phyloP scores from a whole-genome alignment of 2,888 invertebrate genomes.

The Elysia crispata region DNA sequence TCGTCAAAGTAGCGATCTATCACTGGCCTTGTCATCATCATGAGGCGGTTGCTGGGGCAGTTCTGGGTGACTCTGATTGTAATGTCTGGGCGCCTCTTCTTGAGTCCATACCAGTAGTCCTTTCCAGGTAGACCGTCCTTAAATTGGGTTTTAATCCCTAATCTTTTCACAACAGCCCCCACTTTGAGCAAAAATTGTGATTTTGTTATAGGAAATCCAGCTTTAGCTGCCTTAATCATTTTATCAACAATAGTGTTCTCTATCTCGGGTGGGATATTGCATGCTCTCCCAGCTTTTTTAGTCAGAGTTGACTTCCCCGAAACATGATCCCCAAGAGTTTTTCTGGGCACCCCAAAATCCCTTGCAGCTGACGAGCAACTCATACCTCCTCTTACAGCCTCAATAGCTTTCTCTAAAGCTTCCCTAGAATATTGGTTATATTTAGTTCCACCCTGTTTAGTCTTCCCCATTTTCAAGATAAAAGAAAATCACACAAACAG shows the following conservation, averaged over 20 bases:
- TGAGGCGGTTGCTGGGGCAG: not conserved
- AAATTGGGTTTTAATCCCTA: constrained; percentile 20
- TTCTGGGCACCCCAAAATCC: constrained; percentile 24
- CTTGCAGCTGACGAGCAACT: not conserved
- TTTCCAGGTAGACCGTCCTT: constrained; percentile 22
- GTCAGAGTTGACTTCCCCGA: not conserved
- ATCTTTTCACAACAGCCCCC: not conserved
- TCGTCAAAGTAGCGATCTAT: constrained; percentile 27
- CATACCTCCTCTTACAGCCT: no score
- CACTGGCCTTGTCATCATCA: constrained; percentile 1
- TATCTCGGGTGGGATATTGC: constrained; percentile 18
- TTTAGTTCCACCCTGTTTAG: no score
- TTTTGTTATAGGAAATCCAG: constrained; percentile 29
- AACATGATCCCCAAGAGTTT: constrained; percentile 19
- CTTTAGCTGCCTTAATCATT: not conserved
- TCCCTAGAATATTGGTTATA: no score
- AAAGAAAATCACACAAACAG: no score
- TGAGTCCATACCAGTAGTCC: constrained; percentile 27
- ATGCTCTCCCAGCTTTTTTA: constrained; percentile 9
- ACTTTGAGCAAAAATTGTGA: constrained; percentile 13
- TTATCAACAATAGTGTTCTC: constrained; percentile 17
- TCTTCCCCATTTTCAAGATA: no score
- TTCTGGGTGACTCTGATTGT: constrained; percentile 18
- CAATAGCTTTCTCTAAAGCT: no score
- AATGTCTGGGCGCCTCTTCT: constrained; percentile 25